Evolutionary conservation across 2,113 vertebrate genomes (phyloP).

Genomic region (Trochalopteron elliotii): DNA sequence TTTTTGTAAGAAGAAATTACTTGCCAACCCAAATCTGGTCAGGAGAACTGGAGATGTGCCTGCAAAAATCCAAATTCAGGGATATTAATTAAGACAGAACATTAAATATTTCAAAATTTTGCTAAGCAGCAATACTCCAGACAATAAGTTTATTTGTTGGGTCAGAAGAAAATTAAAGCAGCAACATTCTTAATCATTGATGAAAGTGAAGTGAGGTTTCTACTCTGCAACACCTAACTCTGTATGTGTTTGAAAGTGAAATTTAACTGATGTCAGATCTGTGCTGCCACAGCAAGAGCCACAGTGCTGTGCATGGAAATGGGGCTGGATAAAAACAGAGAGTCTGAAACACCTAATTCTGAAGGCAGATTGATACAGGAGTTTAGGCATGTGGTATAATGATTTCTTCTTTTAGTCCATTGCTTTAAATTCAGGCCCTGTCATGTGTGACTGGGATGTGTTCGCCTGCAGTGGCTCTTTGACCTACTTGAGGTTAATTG

Average conservation of each 20-base stretch:
- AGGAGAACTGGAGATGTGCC: not conserved
- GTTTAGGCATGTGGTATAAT: not conserved
- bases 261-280: not conserved
- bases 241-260: not conserved
- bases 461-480: not conserved
- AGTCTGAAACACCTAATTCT: not conserved
- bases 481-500: slow-evolving; percentile 46
- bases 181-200: not conserved
- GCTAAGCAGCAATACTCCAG: slow-evolving; percentile 30
- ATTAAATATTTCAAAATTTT: slow-evolving; percentile 14
- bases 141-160: not conserved
- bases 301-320: not conserved
- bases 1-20: not conserved
- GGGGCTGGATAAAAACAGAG: not conserved
- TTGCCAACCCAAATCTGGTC: not conserved
- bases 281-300: not conserved
- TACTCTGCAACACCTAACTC: not conserved
- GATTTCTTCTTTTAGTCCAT: not conserved
- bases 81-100: slow-evolving; percentile 35
- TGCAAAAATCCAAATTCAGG: slow-evolving; percentile 37
- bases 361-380: not conserved
- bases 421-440: slow-evolving; percentile 26
- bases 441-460: not conserved
- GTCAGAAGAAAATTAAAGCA: not conserved
- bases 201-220: not conserved